Conservation (phyloP, 2,113 vertebrate genomes). For the Crotalus viridis region DNA sequence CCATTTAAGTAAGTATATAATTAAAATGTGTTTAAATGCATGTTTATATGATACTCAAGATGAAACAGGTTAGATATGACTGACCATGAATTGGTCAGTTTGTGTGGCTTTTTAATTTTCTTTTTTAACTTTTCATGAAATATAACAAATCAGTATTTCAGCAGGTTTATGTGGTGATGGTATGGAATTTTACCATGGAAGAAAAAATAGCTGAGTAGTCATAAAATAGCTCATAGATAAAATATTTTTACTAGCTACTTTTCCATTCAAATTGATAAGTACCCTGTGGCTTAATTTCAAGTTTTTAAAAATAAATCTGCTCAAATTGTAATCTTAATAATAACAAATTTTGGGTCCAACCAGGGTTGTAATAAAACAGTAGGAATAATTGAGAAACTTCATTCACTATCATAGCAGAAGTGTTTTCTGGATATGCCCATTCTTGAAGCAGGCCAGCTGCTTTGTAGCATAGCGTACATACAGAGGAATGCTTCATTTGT, state of each 20-base stretch:
- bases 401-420: not conserved
- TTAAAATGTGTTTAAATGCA: not conserved
- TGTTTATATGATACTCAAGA: not conserved
- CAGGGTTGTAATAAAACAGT: not conserved
- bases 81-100: not conserved
- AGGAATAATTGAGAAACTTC: not conserved
- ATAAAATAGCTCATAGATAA: not conserved
- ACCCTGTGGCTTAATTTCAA: not conserved
- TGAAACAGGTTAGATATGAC: not conserved
- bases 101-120: not conserved
- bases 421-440: not conserved
- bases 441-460: not conserved
- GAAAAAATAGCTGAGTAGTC: not conserved
- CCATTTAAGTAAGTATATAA: constrained; percentile 90
- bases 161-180: not conserved
- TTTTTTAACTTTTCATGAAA: not conserved
- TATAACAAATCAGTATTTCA: not conserved
- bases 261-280: not conserved
- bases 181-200: not conserved
- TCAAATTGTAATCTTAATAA: not conserved
- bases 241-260: not conserved
- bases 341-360: not conserved
- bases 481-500: not conserved
- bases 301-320: not conserved
- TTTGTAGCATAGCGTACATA: not conserved